Evolutionary conservation across 2,113 vertebrate genomes (phyloP).

Genomic region (Apteryx owenii): DNA sequence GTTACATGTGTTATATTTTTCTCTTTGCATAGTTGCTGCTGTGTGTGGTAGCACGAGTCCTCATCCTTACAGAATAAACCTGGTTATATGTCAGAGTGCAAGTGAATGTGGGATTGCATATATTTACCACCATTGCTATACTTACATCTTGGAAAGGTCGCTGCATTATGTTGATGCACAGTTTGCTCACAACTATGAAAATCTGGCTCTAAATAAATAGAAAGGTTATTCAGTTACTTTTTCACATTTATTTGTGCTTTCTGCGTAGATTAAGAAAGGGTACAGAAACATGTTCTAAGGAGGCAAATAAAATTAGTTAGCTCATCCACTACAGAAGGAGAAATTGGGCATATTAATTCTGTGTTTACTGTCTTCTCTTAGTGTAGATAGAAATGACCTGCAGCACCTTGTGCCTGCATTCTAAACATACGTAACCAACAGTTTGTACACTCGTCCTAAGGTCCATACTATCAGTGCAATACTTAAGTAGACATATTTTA

Average conservation of each 20-base stretch:
- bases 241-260: not conserved
- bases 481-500: not conserved
- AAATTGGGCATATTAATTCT: not conserved
- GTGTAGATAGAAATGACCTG: not conserved
- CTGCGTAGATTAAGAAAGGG: accelerated
- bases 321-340: accelerated
- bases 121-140: no score
- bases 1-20: no score
- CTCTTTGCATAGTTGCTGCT: not conserved
- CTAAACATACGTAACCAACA: not conserved
- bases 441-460: not conserved
- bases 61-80: not conserved
- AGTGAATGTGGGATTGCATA: not conserved
- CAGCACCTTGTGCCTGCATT: not conserved
- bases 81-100: not conserved
- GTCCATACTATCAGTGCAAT: accelerated
- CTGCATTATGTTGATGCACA: no score
- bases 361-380: not conserved
- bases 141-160: no score
- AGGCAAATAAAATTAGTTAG: not conserved
- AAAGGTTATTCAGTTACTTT: not conserved
- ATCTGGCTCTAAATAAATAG: not conserved
- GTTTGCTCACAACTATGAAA: not conserved
- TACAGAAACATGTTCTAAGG: not conserved
- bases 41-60: not conserved